A percentile compares a stretch with the other conserved stretches of the same genome.
These are phyloP conservation scores for Seladonia tumulorum DNA, from an alignment of 2,888 invertebrate species.

Conservation along the genomic window DNA sequence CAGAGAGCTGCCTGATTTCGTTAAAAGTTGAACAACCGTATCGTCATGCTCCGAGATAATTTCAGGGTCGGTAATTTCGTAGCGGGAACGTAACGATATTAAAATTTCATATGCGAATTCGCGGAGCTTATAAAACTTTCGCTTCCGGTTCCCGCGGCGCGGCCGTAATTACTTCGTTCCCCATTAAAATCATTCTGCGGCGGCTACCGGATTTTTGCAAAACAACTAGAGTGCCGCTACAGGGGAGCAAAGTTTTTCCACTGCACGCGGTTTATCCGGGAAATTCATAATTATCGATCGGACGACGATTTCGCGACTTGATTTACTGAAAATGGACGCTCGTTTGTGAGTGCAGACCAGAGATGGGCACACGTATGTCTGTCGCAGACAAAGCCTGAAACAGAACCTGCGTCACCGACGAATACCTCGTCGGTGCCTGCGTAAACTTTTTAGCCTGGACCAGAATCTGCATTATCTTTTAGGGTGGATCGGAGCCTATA, in stretches of 20 bases:
- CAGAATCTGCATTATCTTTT: too few relatives aligned
- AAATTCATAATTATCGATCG: not conserved
- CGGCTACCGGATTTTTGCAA: not conserved
- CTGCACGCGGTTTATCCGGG: not conserved
- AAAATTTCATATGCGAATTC: not conserved
- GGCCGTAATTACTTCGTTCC: not conserved
- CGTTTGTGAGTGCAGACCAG: too few relatives aligned
- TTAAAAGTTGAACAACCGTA: not conserved
- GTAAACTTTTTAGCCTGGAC: too few relatives aligned
- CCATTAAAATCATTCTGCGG: conserved; percentile 14
- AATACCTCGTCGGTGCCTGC: too few relatives aligned
- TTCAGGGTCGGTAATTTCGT: not conserved
- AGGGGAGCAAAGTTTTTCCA: not conserved
- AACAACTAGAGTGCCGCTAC: not conserved
- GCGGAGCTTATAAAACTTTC: not conserved
- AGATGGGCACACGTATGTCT: too few relatives aligned
- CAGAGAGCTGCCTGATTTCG: not conserved
- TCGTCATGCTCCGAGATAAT: not conserved
- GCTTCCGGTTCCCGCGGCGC: not conserved
- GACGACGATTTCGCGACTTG: not conserved
- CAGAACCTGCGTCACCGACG: too few relatives aligned
- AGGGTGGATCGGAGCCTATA: too few relatives aligned
- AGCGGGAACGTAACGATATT: not conserved
- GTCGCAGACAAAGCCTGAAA: too few relatives aligned
- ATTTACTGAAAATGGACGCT: too few relatives aligned